phyloP scores from a whole-genome alignment of 2,113 vertebrate genomes.

The Ariopsis seemanni region DNA sequence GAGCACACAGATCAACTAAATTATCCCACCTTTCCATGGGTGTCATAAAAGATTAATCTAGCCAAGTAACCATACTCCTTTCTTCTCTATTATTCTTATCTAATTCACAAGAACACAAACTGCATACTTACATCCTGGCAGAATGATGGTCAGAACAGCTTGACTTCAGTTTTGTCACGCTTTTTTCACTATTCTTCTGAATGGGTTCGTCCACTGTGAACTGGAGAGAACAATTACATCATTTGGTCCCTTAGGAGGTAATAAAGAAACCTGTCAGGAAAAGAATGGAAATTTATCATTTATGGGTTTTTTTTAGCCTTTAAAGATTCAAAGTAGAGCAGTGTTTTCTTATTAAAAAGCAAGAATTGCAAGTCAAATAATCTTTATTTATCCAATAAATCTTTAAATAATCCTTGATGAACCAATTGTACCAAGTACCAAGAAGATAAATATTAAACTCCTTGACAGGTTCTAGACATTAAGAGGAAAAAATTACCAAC shows the following conservation, averaged over 20 bases:
- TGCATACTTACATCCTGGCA: neutral
- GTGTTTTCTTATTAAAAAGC: neutral
- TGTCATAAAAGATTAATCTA: slow-evolving; percentile 22
- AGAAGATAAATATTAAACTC: neutral
- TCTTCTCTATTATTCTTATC: slow-evolving; percentile 7
- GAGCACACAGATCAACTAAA: neutral
- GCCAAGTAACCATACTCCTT: neutral
- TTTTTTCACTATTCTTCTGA: neutral
- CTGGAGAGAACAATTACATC: neutral
- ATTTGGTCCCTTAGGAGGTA: neutral
- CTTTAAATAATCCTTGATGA: neutral
- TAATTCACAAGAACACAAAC: neutral
- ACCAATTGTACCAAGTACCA: neutral
- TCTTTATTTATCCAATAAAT: neutral
- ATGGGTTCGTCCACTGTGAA: neutral
- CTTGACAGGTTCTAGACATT: neutral
- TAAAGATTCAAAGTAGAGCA: neutral
- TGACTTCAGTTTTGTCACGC: neutral
- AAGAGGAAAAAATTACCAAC: neutral
- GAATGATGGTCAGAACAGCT: slow-evolving; percentile 10
- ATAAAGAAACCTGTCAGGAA: neutral
- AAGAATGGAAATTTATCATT: neutral
- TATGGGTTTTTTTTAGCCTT: neutral
- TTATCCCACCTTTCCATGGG: neutral
- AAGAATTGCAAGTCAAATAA: neutral